Evolutionary conservation across 2,888 invertebrate genomes (phyloP), one percentile per base, ranked within the genome.

Genomic region (Mermis nigrescens): DNA sequence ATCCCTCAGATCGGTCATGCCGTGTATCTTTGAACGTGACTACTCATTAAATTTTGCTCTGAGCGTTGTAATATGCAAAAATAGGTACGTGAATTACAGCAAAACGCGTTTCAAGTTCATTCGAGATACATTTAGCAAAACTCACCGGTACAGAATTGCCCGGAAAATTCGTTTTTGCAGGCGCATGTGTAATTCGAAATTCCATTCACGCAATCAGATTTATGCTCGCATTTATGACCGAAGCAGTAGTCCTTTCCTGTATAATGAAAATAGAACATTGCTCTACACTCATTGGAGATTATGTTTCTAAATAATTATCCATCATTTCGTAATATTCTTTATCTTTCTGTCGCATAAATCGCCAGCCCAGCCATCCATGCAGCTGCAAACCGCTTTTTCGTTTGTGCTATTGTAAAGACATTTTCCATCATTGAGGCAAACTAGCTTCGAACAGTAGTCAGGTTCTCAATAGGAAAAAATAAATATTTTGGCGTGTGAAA

Each of bases 181-280:
- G 12, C 4, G 24, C 48, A 48, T 7, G 48, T 48, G 24, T 48
- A 48, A 48, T 48, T 48, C 48, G 24, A 24, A 12, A 7, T 4
- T 7, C 48, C 48, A 24, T 48, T 48, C 4, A 48, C 24, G 24
- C 48, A 48, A 24, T n/a, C 24, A 48, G 48, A 48, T n/a, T 48
- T 48, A 59, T 56, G 27, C 24, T 51, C 24, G 45, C 56, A 56
- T 38, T 56, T 56, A 38, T 56, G 15, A 4, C 38, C 26, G 31
- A 19, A 12, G 26, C 56, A 56, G 22, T 22, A 24, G 22, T 56
- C 56, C 12, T 31, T 32, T 19, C 38, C 56, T 56, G 26, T 7
- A 38, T 19, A 38, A n/a, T n/a, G n/a, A n/a, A n/a, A n/a, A n/a
- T n/a, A n/a, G n/a, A n/a, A n/a, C n/a, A n/a, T n/a, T n/a, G n/a